phyloP scores from a whole-genome alignment of 2,888 invertebrate species.

The Caradrina kadenii region DNA sequence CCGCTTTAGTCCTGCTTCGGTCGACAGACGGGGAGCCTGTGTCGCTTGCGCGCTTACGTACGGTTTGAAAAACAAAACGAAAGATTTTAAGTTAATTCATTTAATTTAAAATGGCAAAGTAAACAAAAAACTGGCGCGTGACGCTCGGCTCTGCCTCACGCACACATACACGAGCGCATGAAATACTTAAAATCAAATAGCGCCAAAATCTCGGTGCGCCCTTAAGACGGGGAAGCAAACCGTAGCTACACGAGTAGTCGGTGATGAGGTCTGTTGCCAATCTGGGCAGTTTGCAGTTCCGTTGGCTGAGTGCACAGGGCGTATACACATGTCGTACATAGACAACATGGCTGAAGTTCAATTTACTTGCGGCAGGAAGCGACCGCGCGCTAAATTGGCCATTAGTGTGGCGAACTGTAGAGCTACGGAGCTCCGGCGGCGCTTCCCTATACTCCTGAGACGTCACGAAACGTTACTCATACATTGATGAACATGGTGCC shows the following conservation, averaged over 20 bases:
- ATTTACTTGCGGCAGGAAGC: slow-evolving; percentile 49
- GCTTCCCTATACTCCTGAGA: not conserved
- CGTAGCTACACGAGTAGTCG: slow-evolving; percentile 26
- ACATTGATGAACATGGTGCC: not conserved
- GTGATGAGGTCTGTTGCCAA: slow-evolving; percentile 41
- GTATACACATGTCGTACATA: slow-evolving; percentile 9
- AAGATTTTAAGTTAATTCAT: too few species aligned
- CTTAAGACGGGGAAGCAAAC: not conserved
- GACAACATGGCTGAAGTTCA: slow-evolving; percentile 51
- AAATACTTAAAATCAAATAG: too few species aligned
- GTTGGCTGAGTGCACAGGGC: slow-evolving; percentile 15
- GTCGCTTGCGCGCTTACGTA: too few species aligned
- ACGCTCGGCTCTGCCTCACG: too few species aligned
- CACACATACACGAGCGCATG: too few species aligned
- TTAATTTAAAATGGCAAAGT: too few species aligned
- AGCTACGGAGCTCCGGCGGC: slow-evolving; percentile 24
- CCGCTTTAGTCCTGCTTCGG: too few species aligned
- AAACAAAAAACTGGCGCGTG: too few species aligned
- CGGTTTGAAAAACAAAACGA: too few species aligned
- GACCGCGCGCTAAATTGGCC: slow-evolving; percentile 43
- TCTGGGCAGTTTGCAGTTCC: slow-evolving; percentile 42
- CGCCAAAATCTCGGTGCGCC: not conserved
- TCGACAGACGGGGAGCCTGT: too few species aligned
- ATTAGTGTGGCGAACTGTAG: slow-evolving; percentile 32
- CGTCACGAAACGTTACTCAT: not conserved